Evolutionary conservation across 2,113 vertebrate species (phyloP).

Genomic region (Merops nubicus): DNA sequence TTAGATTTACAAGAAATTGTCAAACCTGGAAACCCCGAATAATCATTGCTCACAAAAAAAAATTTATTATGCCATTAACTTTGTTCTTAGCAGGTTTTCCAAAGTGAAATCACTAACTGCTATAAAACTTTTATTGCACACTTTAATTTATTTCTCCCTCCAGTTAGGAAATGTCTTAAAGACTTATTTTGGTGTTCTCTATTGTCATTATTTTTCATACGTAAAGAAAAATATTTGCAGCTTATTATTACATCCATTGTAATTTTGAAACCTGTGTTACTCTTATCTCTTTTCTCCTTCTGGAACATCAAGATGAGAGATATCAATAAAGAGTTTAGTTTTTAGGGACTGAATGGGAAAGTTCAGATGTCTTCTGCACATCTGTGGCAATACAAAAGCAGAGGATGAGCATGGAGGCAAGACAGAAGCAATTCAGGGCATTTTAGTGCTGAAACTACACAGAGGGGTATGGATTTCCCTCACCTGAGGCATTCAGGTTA

Average conservation of each 20-base stretch:
- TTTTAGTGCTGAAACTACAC: neutral
- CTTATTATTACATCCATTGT: slow-evolving; percentile 29
- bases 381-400: neutral
- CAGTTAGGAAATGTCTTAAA: slow-evolving; percentile 61
- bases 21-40: slow-evolving; percentile 67
- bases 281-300: neutral
- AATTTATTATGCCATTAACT: slow-evolving; percentile 75
- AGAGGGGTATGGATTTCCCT: neutral
- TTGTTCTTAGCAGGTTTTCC: slow-evolving; percentile 66
- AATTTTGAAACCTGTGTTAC: neutral
- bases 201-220: slow-evolving; percentile 42
- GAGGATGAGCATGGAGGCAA: neutral
- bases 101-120: slow-evolving; percentile 69
- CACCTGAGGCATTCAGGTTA: neutral
- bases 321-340: neutral
- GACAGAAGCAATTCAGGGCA: neutral
- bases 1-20: slow-evolving; percentile 73
- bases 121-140: slow-evolving; percentile 70
- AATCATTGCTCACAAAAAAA: slow-evolving; percentile 59
- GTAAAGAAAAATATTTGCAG: slow-evolving; percentile 59
- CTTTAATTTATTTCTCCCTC: slow-evolving; percentile 76
- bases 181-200: slow-evolving; percentile 52
- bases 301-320: neutral
- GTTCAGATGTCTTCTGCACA: neutral
- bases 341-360: neutral